Evolutionary conservation across 1,140 invertebrate species (phyloP), one percentile per base, ranked within the genome.

Genomic region (Plectus sambesii): DNA sequence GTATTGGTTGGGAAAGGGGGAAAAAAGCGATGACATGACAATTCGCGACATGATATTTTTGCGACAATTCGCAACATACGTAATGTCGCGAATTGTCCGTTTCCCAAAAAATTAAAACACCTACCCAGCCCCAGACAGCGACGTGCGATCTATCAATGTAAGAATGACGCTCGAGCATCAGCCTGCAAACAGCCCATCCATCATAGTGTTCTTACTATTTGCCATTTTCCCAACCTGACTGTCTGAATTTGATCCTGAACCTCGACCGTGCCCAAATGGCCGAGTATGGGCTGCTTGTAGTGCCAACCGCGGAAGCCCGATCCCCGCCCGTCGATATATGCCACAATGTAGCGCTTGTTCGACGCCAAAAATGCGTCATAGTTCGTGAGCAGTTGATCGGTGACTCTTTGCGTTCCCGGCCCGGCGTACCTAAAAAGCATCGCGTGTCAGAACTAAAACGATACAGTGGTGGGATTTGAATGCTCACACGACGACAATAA

Each of bases 211-310:
- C 42, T 30, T 44, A 15, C 17, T 5, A 5, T 30, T 20, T 25
- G 44, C n/a, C n/a, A n/a, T n/a, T n/a, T n/a, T n/a, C n/a, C 25
- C 30, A 23, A 62, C 51, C 46, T 54, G 6, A 55, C 57, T 19
- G 61, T 53, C 25, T 52, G 48, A 27, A 67, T 58, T 44, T 68
- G 64, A 55, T 67, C 64, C 15, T 68, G 59, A 27, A 67, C 55
- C 47, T 67, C 64, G n/a, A 66, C 66, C 2, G 58, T 69, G 19
- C 66, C 64, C 12, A 67, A 51, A 26, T 57, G 45, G 19, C 67
- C 61, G 40, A 61, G 67, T 5, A 69, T 36, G 0, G 64, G 64
- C 35, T 55, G 55, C 19, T 55, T 58, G 30, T 53, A 49, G 19
- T 51, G 51, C 66, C 66, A 67, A 1, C 64, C 64, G 24, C 49